Percentiles rank a stretch among this genome's conserved stretches.
phyloP scores from a whole-genome alignment of 92 coral and sea anemone genomes.

The Micromussa lordhowensis region DNA sequence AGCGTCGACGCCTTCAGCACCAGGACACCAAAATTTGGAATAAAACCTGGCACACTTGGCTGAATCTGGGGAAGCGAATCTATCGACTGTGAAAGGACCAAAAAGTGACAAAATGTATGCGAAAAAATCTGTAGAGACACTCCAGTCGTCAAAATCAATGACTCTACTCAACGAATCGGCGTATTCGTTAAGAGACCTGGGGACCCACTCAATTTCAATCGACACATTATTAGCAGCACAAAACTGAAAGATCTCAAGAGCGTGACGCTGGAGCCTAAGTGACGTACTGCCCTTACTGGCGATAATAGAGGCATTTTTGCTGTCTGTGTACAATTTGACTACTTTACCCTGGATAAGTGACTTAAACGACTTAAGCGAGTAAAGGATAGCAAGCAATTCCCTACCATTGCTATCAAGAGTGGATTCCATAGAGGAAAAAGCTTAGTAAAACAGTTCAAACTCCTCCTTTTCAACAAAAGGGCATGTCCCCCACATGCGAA shows the following conservation, averaged over 20 bases:
- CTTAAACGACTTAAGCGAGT: slow-evolving; percentile 19
- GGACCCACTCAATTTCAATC: slow-evolving; percentile 45
- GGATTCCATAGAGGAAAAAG: slow-evolving; percentile 19
- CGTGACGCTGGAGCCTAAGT: slow-evolving; percentile 35
- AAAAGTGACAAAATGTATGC: slow-evolving; percentile 9
- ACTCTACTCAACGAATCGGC: slow-evolving; percentile 41
- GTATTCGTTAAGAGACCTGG: slow-evolving; percentile 27
- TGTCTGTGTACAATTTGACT: slow-evolving; percentile 44
- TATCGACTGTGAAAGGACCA: slow-evolving; percentile 30
- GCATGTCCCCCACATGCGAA: too few species aligned
- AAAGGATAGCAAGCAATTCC: slow-evolving; percentile 23
- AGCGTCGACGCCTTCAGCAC: slow-evolving; percentile 20
- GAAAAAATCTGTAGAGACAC: slow-evolving; percentile 2
- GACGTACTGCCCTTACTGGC: slow-evolving; percentile 41
- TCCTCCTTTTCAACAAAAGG: slow-evolving; percentile 11
- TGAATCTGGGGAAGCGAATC: slow-evolving; percentile 26
- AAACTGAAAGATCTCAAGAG: slow-evolving; percentile 49
- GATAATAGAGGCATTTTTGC: slow-evolving; percentile 41
- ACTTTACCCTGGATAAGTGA: slow-evolving; percentile 40
- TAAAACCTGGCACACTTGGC: slow-evolving; percentile 29
- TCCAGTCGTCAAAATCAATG: slow-evolving; percentile 53
- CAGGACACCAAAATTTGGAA: slow-evolving; percentile 43
- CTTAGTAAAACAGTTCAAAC: slow-evolving; percentile 23
- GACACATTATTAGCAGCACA: slow-evolving; percentile 26
- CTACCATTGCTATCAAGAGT: slow-evolving; percentile 27